Evolutionary conservation across 1,140 invertebrate genomes (phyloP).

Genomic region (Polypedilum pembai): DNA sequence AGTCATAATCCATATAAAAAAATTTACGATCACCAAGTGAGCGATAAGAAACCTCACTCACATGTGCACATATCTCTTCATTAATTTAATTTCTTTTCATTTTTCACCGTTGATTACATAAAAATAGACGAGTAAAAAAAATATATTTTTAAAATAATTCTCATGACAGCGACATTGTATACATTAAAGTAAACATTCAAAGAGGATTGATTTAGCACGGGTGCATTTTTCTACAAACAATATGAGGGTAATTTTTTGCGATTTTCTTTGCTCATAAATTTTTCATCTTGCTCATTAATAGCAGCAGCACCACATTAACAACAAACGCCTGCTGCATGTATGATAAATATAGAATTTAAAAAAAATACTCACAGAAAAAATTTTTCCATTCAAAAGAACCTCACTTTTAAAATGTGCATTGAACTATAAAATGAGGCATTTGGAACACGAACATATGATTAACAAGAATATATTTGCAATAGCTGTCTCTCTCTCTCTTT

Average conservation of each 20-base stretch:
- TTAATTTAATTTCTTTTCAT: background rate
- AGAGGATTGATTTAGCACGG: too few species aligned
- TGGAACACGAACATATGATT: background rate
- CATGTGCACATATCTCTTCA: background rate
- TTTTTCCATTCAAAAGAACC: too few species aligned
- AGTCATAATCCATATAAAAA: background rate
- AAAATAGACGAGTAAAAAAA: background rate
- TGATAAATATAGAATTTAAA: background rate
- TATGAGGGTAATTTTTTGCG: too few species aligned
- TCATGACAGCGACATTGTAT: too few species aligned
- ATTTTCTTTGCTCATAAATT: too few species aligned
- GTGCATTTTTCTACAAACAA: too few species aligned
- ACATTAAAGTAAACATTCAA: too few species aligned
- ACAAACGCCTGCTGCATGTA: too few species aligned
- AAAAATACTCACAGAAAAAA: background rate
- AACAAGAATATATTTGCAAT: background rate
- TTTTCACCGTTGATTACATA: background rate
- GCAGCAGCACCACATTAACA: too few species aligned
- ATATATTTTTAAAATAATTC: too few species aligned
- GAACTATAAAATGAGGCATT: constrained; percentile 5
- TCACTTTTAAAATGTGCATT: background rate
- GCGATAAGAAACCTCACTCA: background rate
- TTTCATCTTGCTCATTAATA: too few species aligned
- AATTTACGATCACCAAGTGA: constrained; percentile 5
- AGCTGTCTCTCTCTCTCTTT: background rate